Percentiles rank a stretch among this genome's conserved stretches.
These are phyloP conservation scores for Trachelus troglodyta DNA, from an alignment of 2,888 invertebrate species.

Conservation along the genomic window DNA sequence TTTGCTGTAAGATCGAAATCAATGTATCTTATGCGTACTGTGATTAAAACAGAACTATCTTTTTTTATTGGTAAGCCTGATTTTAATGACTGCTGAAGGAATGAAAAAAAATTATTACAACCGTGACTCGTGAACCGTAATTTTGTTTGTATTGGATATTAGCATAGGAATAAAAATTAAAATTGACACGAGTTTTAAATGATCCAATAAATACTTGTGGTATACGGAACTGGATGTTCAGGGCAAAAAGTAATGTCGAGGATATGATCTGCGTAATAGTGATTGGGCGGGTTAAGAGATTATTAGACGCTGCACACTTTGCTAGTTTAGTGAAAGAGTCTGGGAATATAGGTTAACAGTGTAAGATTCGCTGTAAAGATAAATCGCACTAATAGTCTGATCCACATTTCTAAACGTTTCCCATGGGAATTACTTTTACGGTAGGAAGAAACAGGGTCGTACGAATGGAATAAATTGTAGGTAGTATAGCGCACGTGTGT, in stretches of 20 bases:
- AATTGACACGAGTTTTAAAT: not conserved
- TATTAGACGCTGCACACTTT: not conserved
- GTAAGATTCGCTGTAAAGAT: conserved; percentile 1
- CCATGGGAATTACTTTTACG: not conserved
- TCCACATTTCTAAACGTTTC: not conserved
- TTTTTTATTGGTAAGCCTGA: not conserved
- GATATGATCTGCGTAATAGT: not conserved
- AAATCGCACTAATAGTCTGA: not conserved
- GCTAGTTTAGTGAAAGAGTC: not conserved
- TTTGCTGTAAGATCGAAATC: not conserved
- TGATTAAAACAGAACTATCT: not conserved
- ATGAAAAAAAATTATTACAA: not conserved
- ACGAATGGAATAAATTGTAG: not conserved
- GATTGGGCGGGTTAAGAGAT: not conserved
- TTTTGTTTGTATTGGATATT: not conserved
- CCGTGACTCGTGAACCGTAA: not conserved
- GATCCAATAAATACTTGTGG: not conserved
- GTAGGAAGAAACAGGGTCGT: not conserved
- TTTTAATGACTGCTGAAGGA: not conserved
- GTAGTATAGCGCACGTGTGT: not conserved
- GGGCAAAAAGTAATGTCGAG: not conserved
- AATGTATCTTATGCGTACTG: not conserved
- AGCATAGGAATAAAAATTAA: not conserved
- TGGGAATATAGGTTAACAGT: conserved; percentile 6
- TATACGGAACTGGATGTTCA: not conserved